Base-by-base conservation (phyloP, 1,140 invertebrate genomes). In the Musca vetustissima region DNA sequence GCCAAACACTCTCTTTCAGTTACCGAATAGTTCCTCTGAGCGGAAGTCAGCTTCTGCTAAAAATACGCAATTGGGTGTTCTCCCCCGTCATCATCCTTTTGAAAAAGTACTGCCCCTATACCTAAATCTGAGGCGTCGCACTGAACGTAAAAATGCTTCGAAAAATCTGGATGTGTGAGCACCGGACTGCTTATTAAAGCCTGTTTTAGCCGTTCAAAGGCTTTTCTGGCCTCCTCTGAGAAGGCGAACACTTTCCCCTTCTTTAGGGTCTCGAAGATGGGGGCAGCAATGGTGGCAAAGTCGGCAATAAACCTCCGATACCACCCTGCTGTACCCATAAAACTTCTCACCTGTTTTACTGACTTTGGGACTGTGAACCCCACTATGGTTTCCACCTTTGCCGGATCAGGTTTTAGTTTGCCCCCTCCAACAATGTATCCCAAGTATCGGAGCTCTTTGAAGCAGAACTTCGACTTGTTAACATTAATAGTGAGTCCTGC, bases 261-360 rank as follows among this genome's bases (percentile, higher is more conserved):
- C 47, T 65, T 53, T 3, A 68, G 19, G 0, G 64, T 24, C 11
- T 73, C 67, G 11, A 50, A 53, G n/a, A 71, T 64, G 0, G 83
- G 83, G 22, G 73, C 68, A 24, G 83, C 73, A 4, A 81, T 61
- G 2, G 72, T 67, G 0, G 84, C 73, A 70, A 85, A 87, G 71
- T 85, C 72, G 17, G 24, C 4, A 15, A 59, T 59, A 28, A 59
- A 59, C n/a, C 22, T 17, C 25, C 55, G 25, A 59, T 59, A 28
- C 55, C 83, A 85, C 4, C 76, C 75, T 1, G 80, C 73, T 65
- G 85, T 79, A 1, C 84, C 85, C 11, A 85, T 71, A 69, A 87
- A 86, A 57, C 81, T 67, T 48, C 77, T 61, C 1, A 82, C 69
- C 55, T 81, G 73, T 32, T 77, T 81, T 2, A 69, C 64, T 0